These are phyloP conservation scores for Corella eumyota DNA, from an alignment of 23 tunicate genomes.

Conservation along the genomic window DNA sequence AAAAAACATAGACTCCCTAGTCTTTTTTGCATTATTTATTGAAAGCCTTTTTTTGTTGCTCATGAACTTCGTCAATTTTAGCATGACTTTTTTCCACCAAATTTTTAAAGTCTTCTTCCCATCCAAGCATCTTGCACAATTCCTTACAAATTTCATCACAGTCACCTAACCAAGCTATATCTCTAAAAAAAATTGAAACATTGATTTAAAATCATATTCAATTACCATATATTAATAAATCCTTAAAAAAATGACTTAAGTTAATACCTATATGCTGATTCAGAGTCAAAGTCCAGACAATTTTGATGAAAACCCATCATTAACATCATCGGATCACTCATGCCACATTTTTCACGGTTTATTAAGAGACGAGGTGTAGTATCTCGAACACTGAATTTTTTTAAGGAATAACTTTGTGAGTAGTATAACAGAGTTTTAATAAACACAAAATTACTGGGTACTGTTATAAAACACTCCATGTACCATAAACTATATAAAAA, in stretches of 20 bases:
- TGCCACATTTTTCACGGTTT: slow-evolving; percentile 63
- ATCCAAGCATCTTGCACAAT: slow-evolving; percentile 38
- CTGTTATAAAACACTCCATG: no score
- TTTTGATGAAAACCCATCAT: slow-evolving; percentile 28
- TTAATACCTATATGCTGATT: slow-evolving; percentile 61
- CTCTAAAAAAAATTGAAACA: slow-evolving; percentile 26
- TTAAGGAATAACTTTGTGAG: no score
- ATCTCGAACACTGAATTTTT: slow-evolving; percentile 23
- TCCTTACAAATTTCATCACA: slow-evolving; percentile 69
- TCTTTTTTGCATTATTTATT: no score
- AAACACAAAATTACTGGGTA: no score
- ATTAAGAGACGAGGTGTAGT: slow-evolving; percentile 64
- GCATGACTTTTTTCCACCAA: slow-evolving; percentile 17
- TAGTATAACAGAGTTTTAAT: no score
- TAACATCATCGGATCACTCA: slow-evolving; percentile 25
- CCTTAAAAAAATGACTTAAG: neutral
- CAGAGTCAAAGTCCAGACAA: slow-evolving; percentile 59
- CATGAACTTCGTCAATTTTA: slow-evolving; percentile 5
- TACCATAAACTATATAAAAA: no score
- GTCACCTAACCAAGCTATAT: slow-evolving; percentile 63
- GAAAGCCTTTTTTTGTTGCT: no score
- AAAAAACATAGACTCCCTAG: no score
- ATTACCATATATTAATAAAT: neutral
- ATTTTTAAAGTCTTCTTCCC: slow-evolving; percentile 47
- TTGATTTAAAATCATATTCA: neutral